Evolutionary conservation across 2,888 invertebrate species (phyloP).

Genomic region (Hypomecis punctinalis): DNA sequence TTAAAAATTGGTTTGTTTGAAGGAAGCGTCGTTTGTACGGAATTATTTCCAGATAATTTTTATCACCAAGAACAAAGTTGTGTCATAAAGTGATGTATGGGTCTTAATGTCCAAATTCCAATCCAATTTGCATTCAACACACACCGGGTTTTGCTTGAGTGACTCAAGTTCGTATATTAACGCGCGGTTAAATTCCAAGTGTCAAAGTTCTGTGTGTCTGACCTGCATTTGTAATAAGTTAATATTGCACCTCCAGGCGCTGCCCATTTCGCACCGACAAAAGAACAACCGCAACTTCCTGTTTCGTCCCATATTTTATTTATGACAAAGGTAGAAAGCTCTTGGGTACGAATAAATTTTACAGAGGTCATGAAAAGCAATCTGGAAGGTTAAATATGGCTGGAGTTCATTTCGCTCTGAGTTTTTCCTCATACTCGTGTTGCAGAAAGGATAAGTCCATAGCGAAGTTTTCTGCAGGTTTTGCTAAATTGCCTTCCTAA

Average conservation of each 20-base stretch:
- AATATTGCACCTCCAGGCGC: conserved; percentile 18
- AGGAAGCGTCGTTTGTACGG: too few relatives aligned
- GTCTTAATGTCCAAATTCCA: neutral
- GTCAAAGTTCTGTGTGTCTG: conserved; percentile 12
- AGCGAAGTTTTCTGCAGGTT: conserved; percentile 33
- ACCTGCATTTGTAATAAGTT: conserved; percentile 13
- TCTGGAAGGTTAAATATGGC: conserved; percentile 25
- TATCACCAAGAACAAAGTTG: too few relatives aligned
- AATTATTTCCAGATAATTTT: too few relatives aligned
- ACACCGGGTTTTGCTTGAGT: neutral
- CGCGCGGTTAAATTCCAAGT: conserved; percentile 10
- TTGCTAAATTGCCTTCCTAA: conserved; percentile 45
- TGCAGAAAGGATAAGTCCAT: conserved; percentile 33
- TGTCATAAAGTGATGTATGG: too few relatives aligned
- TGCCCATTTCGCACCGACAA: conserved; percentile 13
- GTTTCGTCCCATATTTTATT: conserved; percentile 22
- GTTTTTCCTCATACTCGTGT: conserved; percentile 35
- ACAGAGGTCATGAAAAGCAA: conserved; percentile 32
- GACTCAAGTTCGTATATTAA: conserved; percentile 7
- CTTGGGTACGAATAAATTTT: conserved; percentile 22
- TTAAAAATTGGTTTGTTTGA: too few relatives aligned
- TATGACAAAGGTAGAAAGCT: conserved; percentile 25
- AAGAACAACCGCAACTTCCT: conserved; percentile 23
- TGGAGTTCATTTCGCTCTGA: conserved; percentile 18
- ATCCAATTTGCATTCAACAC: conserved; percentile 5